Percentiles rank a stretch among this genome's conserved stretches.
phyloP scores from a whole-genome alignment of 1,140 invertebrate species.

The Matsumurasca onukii region DNA sequence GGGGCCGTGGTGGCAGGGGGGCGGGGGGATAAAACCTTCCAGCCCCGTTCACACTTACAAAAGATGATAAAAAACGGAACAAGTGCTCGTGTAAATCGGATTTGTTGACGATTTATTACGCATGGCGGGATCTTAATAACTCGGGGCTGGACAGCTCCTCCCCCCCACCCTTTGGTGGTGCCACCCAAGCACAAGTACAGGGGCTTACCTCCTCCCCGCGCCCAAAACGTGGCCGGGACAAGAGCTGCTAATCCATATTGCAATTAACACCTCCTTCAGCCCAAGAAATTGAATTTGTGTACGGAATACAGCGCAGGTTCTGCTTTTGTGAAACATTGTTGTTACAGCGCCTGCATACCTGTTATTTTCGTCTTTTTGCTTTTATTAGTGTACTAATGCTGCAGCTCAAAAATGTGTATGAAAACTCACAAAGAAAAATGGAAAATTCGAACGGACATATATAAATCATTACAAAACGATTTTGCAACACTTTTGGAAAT shows the following conservation, averaged over 20 bases:
- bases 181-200: not conserved
- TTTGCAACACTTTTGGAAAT: too few species aligned
- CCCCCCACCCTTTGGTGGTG: not conserved
- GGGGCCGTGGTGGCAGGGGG: constrained; percentile 17
- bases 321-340: too few species aligned
- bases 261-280: constrained; percentile 16
- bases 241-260: constrained; percentile 20
- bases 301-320: too few species aligned
- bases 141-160: not conserved
- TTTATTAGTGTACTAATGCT: too few species aligned
- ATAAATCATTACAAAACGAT: too few species aligned
- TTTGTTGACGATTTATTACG: constrained; percentile 26
- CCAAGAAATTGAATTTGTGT: constrained; percentile 9
- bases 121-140: constrained; percentile 23
- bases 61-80: constrained; percentile 27
- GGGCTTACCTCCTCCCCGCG: not conserved
- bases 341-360: too few species aligned
- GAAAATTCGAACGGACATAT: too few species aligned
- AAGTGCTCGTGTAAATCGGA: constrained; percentile 22
- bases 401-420: too few species aligned
- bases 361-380: too few species aligned
- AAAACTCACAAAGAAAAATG: too few species aligned
- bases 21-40: not conserved
- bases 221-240: not conserved
- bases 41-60: constrained; percentile 18